Base-by-base conservation (phyloP, 2,888 invertebrate genomes). In the Pogonocherus hispidulus region DNA sequence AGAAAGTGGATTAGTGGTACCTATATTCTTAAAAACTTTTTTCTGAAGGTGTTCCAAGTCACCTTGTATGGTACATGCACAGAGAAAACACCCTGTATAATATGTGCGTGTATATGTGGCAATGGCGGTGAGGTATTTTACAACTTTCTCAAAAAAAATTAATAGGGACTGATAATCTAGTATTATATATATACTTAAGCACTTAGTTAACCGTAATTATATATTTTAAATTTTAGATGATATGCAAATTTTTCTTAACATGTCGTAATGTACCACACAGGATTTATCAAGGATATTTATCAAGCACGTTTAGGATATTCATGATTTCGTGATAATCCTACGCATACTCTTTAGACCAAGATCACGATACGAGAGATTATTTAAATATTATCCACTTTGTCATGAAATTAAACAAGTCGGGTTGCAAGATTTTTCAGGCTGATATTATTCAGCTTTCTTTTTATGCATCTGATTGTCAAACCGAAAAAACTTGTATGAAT, bases 251-350 rank as follows among this genome's bases (percentile, higher is more conserved):
- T 41, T 32, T 41, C 14, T 16, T 41, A 41, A 41, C 41, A 41
- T 41, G 37, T 37, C 37, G n/a, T 11, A 37, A 37, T 37, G 41
- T 41, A 41, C 41, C 2, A 14, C n/a, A n/a, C 41, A 14, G 3
- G 16, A 41, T 41, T 41, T 41, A 41, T 41, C 41, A 14, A n/a
- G 14, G 20, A 35, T 27, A 27, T 59, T 59, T 59, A 59, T 59
- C 59, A 35, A 27, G 47, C 47, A 47, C 47, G 46, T 59, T 57
- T 47, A 23, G 47, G 47, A 47, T 46, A 59, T 47, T 46, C 32
- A 27, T 46, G 59, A 46, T 46, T 46, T 3, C 47, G 11, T 19
- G 47, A 59, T 59, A 47, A 59, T 47, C 54, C 20, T 14, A 59
- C 59, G n/a, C 9, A 55, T 20, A 32, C 59, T 47, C 32, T 44